Evolutionary conservation across 2,797 vertebrate genomes (phyloP), one percentile per base, ranked within the genome.

Genomic region (Arremon aurantiirostris): DNA sequence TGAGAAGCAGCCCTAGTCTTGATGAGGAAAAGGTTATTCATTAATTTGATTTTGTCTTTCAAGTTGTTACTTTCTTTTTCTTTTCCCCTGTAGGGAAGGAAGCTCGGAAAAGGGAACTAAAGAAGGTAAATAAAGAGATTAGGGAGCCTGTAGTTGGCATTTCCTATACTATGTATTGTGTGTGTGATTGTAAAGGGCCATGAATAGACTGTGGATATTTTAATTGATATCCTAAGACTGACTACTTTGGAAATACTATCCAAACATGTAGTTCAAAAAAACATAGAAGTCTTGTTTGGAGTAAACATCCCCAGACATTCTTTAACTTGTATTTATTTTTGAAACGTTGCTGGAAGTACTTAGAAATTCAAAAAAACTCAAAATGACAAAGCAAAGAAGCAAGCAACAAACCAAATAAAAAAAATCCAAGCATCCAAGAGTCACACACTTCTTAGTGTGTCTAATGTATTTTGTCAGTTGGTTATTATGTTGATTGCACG

Each of bases 31-130:
- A 49, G 8, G 9, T 65, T 85, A 35, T 64, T 63, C 0, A 0
- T 70, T 63, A 37, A 23, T 83, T 76, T 83, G 32, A 37, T 56
- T 66, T 35, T 50, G 14, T 86, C 27, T 76, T 68, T 93, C 30
- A 94, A 61, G 14, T 52, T 94, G 3, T 92, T 72, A 75, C 50
- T 64, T 84, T 82, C 61, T 77, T 30, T 85, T 86, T 47, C 26
- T 82, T 79, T 65, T 34, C 8, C 9, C 14, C 39, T 77, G 32
- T 96, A 99, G 99, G 99, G 93, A 99, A 99, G 97, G 99, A 99
- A 98, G 99, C 99, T 92, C 98, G 99, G 93, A 99, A 99, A 68
- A 98, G 99, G 97, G 99, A 99, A 91, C 97, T 99, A 60, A 99
- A 99, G 96, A 99, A 99, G 99, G 99, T 99, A 98, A 81, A 87